Evolutionary conservation across 2,113 vertebrate genomes (phyloP).

Genomic region (Varanus salvator): DNA sequence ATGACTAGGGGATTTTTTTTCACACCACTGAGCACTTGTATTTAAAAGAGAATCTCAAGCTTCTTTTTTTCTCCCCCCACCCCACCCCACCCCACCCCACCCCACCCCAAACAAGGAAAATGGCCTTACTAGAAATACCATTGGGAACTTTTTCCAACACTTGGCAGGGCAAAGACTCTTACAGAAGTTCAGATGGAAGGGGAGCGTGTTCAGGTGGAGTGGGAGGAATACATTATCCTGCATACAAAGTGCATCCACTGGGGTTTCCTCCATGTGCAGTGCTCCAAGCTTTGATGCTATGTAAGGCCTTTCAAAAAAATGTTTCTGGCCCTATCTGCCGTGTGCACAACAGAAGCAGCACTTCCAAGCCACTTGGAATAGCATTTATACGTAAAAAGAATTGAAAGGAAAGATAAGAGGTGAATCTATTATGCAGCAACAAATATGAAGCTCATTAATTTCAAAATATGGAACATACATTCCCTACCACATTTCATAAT

Average conservation of each 20-base stretch:
- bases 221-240: not conserved
- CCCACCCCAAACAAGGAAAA: too few relatives aligned
- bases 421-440: too few relatives aligned
- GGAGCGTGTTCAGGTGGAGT: not conserved
- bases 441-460: too few relatives aligned
- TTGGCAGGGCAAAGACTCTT: not conserved
- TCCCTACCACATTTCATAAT: too few relatives aligned
- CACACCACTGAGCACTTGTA: slow-evolving; percentile 2
- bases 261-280: not conserved
- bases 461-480: too few relatives aligned
- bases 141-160: not conserved
- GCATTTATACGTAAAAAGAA: not conserved
- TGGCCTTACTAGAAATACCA: not conserved
- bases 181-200: not conserved
- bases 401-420: not conserved
- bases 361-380: not conserved
- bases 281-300: not conserved
- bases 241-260: not conserved
- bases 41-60: slow-evolving; percentile 40
- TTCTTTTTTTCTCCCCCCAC: not conserved
- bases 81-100: too few relatives aligned
- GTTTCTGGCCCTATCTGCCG: not conserved
- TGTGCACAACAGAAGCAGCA: not conserved
- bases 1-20: not conserved
- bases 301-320: not conserved